A percentile compares a stretch with the other conserved stretches of the same genome.
Evolutionary conservation across 2,113 vertebrate species (phyloP).

Genomic region (Callipepla californica): DNA sequence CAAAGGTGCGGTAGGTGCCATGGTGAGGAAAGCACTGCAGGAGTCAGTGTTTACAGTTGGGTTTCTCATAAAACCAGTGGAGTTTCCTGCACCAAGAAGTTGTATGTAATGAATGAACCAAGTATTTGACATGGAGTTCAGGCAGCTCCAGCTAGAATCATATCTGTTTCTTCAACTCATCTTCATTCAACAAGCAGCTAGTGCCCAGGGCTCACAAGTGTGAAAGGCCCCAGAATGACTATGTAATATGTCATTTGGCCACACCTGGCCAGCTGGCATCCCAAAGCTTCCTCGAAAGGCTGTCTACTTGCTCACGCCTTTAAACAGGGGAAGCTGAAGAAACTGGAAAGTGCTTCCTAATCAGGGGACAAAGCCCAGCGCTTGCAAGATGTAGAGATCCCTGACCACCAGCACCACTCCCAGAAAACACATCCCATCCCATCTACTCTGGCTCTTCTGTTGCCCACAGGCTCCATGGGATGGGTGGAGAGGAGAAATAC

Average conservation of each 20-base stretch:
- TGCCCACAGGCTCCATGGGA: not conserved
- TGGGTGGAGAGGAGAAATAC: not conserved
- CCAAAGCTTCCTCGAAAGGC: not conserved
- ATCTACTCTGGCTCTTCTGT: not conserved
- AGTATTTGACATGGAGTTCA: not conserved
- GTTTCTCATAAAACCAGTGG: conserved; percentile 29
- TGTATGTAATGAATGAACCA: not conserved
- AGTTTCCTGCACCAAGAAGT: not conserved
- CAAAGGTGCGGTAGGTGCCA: not conserved
- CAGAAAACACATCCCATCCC: not conserved
- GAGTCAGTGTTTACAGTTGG: conserved; percentile 5
- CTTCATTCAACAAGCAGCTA: not conserved
- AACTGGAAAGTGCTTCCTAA: not conserved
- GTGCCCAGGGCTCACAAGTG: not conserved
- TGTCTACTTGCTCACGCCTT: not conserved
- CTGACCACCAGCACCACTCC: not conserved
- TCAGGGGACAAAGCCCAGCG: not conserved
- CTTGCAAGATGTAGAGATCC: rapidly evolving
- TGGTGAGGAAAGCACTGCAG: not conserved
- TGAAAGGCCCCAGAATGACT: not conserved
- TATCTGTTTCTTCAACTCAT: not conserved
- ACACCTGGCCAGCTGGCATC: not conserved
- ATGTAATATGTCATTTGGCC: not conserved
- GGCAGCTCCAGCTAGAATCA: not conserved
- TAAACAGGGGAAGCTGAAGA: not conserved